Percentiles rank a stretch among this genome's conserved stretches.
These are phyloP conservation scores for Ennomos quercinarius DNA, from an alignment of 2,888 invertebrate genomes.

Conservation along the genomic window DNA sequence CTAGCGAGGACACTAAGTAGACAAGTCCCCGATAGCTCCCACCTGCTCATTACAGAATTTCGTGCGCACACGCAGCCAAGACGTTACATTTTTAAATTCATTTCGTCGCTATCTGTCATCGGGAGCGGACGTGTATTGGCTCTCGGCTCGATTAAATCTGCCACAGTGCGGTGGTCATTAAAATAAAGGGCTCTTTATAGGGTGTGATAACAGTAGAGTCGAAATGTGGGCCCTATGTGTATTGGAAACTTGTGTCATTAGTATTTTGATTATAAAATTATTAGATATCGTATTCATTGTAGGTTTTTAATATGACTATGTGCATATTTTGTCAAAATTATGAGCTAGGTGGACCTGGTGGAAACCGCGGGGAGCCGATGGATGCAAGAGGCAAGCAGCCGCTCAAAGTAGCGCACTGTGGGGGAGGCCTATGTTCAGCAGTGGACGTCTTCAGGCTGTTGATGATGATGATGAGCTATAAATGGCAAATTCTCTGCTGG, in stretches of 20 bases:
- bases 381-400: too few species aligned
- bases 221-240: conserved; percentile 41
- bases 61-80: conserved; percentile 59
- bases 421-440: too few species aligned
- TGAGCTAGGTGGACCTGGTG: too few species aligned
- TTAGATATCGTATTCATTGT: too few species aligned
- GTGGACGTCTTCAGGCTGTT: too few species aligned
- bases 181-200: conserved; percentile 73
- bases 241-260: conserved; percentile 37
- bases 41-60: conserved; percentile 74
- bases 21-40: conserved; percentile 64
- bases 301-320: too few species aligned
- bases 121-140: conserved; percentile 64
- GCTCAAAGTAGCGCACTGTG: too few species aligned
- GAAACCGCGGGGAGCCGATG: too few species aligned
- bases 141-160: conserved; percentile 72
- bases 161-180: conserved; percentile 70
- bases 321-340: too few species aligned
- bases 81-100: conserved; percentile 66
- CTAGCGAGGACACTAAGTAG: conserved; percentile 68
- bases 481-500: too few species aligned
- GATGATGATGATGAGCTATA: too few species aligned
- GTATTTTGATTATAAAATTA: conserved; percentile 1
- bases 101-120: conserved; percentile 80
- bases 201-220: conserved; percentile 50